These are phyloP conservation scores for Brotula barbata DNA, from an alignment of 2,797 vertebrate species.

Conservation along the genomic window DNA sequence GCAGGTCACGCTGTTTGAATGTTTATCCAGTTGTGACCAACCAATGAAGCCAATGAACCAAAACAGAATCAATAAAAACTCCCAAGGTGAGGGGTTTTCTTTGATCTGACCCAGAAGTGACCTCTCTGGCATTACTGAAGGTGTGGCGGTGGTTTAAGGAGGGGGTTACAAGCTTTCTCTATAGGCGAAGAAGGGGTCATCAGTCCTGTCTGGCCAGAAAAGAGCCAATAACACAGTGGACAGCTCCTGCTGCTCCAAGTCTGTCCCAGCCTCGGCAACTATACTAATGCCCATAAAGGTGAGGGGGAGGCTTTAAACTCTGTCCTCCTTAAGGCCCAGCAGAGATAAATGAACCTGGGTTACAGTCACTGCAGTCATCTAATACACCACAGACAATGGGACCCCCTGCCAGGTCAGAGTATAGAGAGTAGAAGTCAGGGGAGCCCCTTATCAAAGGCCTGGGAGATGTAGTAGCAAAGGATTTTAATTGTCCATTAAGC, in stretches of 20 bases:
- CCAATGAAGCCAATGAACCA: slow-evolving; percentile 60
- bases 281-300: slow-evolving; percentile 76
- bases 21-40: slow-evolving; percentile 64
- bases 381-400: slow-evolving; percentile 91
- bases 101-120: slow-evolving; percentile 79
- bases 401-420: slow-evolving; percentile 80
- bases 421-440: slow-evolving; percentile 83
- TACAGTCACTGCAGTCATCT: slow-evolving; percentile 90
- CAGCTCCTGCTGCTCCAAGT: slow-evolving; percentile 88
- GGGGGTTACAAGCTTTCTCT: slow-evolving; percentile 60
- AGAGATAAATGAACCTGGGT: slow-evolving; percentile 91
- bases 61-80: slow-evolving; percentile 80
- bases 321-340: slow-evolving; percentile 78
- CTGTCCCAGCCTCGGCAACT: slow-evolving; percentile 72
- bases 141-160: slow-evolving; percentile 44
- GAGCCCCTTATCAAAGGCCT: slow-evolving; percentile 88
- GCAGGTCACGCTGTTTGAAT: slow-evolving; percentile 57
- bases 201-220: slow-evolving; percentile 89
- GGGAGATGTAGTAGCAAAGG: slow-evolving; percentile 84
- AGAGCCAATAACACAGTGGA: slow-evolving; percentile 82
- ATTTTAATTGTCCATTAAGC: slow-evolving; percentile 99
- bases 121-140: slow-evolving; percentile 77
- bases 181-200: slow-evolving; percentile 77
- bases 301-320: slow-evolving; percentile 70
- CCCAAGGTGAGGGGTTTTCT: slow-evolving; percentile 65